Evolutionary conservation across 2,888 invertebrate species (phyloP).

Genomic region (Clanis bilineata): DNA sequence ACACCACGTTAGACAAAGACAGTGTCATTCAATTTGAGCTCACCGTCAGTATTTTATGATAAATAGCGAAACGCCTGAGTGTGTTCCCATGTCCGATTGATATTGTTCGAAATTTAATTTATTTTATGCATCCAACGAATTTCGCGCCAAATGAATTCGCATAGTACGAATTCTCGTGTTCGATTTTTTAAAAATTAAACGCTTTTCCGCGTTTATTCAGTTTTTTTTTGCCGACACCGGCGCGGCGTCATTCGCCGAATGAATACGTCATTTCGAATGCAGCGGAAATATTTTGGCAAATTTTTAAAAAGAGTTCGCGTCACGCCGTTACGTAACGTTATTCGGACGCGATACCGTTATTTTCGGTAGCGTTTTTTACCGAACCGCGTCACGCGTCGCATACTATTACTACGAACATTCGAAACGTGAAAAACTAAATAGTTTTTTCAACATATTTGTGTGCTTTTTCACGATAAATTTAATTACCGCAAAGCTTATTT

Average conservation of each 20-base stretch:
- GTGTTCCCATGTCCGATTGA: constrained; percentile 74
- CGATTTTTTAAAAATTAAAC: constrained; percentile 18
- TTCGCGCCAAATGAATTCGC: constrained; percentile 58
- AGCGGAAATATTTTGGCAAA: constrained; percentile 35
- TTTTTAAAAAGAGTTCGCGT: constrained; percentile 8
- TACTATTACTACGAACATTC: not conserved
- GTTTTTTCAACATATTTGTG: constrained; percentile 17
- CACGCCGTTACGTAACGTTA: not conserved
- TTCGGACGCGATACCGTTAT: not conserved
- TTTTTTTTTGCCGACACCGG: constrained; percentile 11
- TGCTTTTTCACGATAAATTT: constrained; percentile 39
- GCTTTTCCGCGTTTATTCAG: constrained; percentile 21
- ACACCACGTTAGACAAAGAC: constrained; percentile 40
- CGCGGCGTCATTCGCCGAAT: constrained; percentile 20
- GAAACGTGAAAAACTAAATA: constrained; percentile 9
- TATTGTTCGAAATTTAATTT: constrained; percentile 48
- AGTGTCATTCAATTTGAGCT: constrained; percentile 55
- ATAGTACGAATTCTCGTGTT: constrained; percentile 29
- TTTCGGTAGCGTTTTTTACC: constrained; percentile 6
- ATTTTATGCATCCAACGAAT: constrained; percentile 61
- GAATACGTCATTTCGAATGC: constrained; percentile 45
- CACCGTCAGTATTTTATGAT: constrained; percentile 69
- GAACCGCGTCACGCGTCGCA: constrained; percentile 4
- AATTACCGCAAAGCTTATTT: constrained; percentile 69
- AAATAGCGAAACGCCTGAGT: constrained; percentile 70